Conservation (phyloP, 2,888 invertebrate genomes). For the Acanthosepion lycidas region DNA sequence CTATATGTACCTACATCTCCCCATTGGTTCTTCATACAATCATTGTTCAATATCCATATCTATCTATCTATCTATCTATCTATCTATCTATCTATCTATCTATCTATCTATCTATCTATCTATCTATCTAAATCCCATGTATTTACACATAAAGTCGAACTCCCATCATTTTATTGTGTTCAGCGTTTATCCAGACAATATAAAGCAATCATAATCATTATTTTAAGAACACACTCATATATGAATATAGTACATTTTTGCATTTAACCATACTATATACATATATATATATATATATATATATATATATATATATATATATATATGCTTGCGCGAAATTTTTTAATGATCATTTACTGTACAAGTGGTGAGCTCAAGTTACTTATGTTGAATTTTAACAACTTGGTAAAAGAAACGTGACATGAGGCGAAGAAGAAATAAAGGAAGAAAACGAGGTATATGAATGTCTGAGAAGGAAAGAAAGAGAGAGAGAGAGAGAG, state of each 20-base stretch:
- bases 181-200: no score
- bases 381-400: neutral
- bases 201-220: no score
- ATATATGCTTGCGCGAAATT: no score
- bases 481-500: neutral
- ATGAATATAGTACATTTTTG: neutral
- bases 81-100: neutral
- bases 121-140: neutral
- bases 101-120: neutral
- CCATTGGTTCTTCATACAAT: neutral
- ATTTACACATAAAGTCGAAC: neutral
- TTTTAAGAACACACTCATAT: neutral
- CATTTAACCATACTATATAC: neutral
- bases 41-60: neutral
- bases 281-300: constrained; percentile 8
- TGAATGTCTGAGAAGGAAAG: no score
- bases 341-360: no score
- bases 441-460: no score
- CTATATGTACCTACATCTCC: neutral
- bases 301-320: neutral
- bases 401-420: neutral
- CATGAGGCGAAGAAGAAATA: no score
- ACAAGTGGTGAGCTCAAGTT: neutral
- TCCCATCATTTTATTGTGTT: no score
- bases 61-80: neutral